These are phyloP conservation scores for Pachyramphus minor DNA, from an alignment of 2,113 vertebrate genomes.

Conservation along the genomic window DNA sequence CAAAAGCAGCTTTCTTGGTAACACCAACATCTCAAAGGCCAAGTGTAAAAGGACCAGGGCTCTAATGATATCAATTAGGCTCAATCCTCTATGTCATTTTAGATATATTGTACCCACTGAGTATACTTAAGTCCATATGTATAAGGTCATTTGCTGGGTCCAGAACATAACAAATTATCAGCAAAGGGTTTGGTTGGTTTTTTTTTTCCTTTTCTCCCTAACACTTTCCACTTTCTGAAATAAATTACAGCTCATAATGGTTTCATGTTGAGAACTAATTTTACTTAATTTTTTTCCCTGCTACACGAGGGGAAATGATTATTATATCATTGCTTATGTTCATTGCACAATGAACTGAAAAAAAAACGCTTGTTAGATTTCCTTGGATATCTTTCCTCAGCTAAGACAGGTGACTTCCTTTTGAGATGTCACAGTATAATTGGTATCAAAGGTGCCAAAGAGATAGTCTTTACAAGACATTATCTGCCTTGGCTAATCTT, in stretches of 20 bases:
- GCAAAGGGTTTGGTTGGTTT: neutral
- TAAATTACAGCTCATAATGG: slow-evolving; percentile 70
- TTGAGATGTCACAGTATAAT: slow-evolving; percentile 46
- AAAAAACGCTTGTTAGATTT: slow-evolving; percentile 14
- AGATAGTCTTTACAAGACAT: slow-evolving; percentile 52
- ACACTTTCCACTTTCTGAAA: slow-evolving; percentile 66
- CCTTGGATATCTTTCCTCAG: slow-evolving; percentile 17
- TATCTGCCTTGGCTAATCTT: slow-evolving; percentile 60
- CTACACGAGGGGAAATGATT: slow-evolving; percentile 31
- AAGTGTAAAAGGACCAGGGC: slow-evolving; percentile 74
- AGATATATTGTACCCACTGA: slow-evolving; percentile 72
- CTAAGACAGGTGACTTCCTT: slow-evolving; percentile 56
- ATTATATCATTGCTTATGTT: neutral
- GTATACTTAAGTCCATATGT: slow-evolving; percentile 79
- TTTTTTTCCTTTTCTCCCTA: slow-evolving; percentile 2
- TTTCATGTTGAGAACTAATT: slow-evolving; percentile 73
- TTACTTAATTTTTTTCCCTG: slow-evolving; percentile 61
- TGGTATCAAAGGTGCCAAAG: slow-evolving; percentile 55
- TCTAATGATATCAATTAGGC: slow-evolving; percentile 83
- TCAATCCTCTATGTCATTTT: slow-evolving; percentile 78
- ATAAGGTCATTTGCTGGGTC: slow-evolving; percentile 82
- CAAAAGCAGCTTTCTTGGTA: slow-evolving; percentile 79
- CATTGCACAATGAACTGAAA: neutral
- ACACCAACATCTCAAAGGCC: slow-evolving; percentile 77
- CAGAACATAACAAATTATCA: slow-evolving; percentile 71